A percentile compares a stretch with the other conserved stretches of the same genome.
Conservation (phyloP, 2,113 vertebrate species). For the Ptilorrhoa leucosticta region DNA sequence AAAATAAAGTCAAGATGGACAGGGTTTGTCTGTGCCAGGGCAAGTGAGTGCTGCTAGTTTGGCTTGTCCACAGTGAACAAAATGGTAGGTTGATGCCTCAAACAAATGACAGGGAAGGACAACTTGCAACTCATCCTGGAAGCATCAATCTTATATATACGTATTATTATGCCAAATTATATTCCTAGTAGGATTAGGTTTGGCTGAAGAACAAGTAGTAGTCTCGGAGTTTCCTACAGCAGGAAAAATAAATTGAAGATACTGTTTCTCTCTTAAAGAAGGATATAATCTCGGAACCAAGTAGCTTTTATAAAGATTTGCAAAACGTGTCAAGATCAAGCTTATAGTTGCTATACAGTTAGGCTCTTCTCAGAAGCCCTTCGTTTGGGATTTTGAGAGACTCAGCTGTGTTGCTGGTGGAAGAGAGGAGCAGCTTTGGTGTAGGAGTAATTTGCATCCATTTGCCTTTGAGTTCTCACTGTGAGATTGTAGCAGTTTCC, state of each 20-base stretch:
- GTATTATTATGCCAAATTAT: slow-evolving; percentile 21
- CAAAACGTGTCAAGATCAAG: not conserved
- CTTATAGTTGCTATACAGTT: not conserved
- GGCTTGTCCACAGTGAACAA: not conserved
- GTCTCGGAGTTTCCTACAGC: not conserved
- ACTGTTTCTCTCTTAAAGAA: not conserved
- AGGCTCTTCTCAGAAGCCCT: not conserved
- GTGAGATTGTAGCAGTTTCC: not conserved
- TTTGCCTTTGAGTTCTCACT: not conserved
- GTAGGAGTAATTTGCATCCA: not conserved
- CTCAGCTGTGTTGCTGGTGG: not conserved
- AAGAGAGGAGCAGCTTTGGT: not conserved
- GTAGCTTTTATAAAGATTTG: not conserved
- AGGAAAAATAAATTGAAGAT: not conserved
- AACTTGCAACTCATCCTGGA: slow-evolving; percentile 43
- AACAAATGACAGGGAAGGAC: slow-evolving; percentile 27
- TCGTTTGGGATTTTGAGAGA: not conserved
- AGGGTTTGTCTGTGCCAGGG: not conserved
- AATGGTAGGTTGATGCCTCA: slow-evolving; percentile 19
- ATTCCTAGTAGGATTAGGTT: slow-evolving; percentile 45
- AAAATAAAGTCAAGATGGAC: slow-evolving; percentile 9
- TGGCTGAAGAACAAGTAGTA: slow-evolving; percentile 27
- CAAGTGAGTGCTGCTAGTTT: not conserved
- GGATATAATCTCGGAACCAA: not conserved
- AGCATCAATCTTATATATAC: slow-evolving; percentile 8